Conservation (phyloP, 2,797 vertebrate genomes). For the Hydrolagus colliei region DNA sequence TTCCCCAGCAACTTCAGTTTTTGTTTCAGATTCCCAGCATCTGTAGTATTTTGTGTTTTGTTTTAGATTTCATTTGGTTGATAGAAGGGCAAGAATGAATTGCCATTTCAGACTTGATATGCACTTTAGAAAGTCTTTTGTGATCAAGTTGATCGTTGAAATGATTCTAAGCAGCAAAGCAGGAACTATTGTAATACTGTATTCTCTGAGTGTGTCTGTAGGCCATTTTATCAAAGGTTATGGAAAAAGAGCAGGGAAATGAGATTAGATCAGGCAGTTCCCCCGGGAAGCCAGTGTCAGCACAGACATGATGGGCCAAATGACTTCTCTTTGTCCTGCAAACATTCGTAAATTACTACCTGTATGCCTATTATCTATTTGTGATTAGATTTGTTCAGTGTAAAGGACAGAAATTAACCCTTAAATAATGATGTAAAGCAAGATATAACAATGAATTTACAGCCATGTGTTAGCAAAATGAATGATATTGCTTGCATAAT, state of each 20-base stretch:
- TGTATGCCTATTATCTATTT: neutral
- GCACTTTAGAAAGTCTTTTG: neutral
- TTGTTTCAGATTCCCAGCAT: neutral
- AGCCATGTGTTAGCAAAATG: neutral
- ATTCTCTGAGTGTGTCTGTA: neutral
- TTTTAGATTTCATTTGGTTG: neutral
- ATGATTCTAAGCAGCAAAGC: neutral
- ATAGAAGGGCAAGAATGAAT: neutral
- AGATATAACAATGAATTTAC: slow-evolving; percentile 5
- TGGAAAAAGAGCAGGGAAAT: neutral
- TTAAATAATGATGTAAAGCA: neutral
- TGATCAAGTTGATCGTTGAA: slow-evolving; percentile 15
- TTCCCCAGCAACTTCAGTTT: too few relatives aligned
- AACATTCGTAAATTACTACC: too few relatives aligned
- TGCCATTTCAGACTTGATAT: neutral
- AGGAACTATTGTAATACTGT: neutral
- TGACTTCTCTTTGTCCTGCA: too few relatives aligned
- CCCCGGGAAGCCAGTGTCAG: too few relatives aligned
- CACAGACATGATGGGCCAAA: too few relatives aligned
- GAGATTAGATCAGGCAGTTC: too few relatives aligned
- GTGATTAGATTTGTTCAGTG: neutral
- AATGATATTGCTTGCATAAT: neutral
- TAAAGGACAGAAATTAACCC: slow-evolving; percentile 9
- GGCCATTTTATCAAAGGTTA: slow-evolving; percentile 9
- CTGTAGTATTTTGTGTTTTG: too few relatives aligned